Conservation (phyloP, 2,888 invertebrate species). For the Osedax frankpressi region DNA sequence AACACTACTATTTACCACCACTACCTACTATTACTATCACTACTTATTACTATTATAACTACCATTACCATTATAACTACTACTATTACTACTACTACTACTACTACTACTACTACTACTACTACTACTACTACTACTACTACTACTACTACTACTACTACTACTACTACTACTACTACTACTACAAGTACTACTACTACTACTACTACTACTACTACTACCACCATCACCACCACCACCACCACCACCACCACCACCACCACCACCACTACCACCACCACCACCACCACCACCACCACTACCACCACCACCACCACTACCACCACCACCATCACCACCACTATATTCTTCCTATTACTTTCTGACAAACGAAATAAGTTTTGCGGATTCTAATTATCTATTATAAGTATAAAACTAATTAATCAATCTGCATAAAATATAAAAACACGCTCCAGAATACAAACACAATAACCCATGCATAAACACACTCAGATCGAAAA, state of each 20-base stretch:
- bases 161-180: background rate
- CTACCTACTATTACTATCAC: too few relatives aligned
- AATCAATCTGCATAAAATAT: too few relatives aligned
- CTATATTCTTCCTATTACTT: background rate
- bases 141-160: background rate
- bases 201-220: constrained; percentile 7
- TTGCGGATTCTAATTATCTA: too few relatives aligned
- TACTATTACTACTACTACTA: constrained; percentile 8
- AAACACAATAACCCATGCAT: too few relatives aligned
- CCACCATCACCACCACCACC: background rate
- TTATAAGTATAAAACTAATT: too few relatives aligned
- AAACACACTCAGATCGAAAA: too few relatives aligned
- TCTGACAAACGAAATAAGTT: too few relatives aligned
- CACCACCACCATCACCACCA: background rate
- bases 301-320: background rate
- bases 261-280: background rate
- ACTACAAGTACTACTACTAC: background rate
- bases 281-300: background rate
- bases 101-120: constrained; percentile 3
- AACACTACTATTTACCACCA: too few relatives aligned
- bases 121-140: constrained; percentile 2
- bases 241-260: background rate
- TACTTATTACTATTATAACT: background rate
- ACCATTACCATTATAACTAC: background rate
- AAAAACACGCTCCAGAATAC: too few relatives aligned